Percentiles rank a stretch among this genome's conserved stretches.
Evolutionary conservation across 2,888 invertebrate genomes (phyloP).

Genomic region (Acleris literana): DNA sequence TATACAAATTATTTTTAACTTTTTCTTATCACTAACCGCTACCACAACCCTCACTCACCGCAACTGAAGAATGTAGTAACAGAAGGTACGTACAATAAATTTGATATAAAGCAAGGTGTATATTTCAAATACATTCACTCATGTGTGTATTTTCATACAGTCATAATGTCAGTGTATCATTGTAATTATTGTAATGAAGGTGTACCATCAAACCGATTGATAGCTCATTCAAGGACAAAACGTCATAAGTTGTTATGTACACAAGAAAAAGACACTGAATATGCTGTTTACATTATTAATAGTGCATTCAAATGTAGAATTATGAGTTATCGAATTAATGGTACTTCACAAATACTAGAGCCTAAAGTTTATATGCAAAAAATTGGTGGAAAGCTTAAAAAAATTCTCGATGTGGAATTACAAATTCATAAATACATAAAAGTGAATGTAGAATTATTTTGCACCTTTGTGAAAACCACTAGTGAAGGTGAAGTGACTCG

Average conservation of each 20-base stretch:
- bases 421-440: slow-evolving; percentile 5
- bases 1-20: background rate
- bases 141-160: too few relatives aligned
- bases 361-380: slow-evolving; percentile 9
- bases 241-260: slow-evolving; percentile 30
- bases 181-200: slow-evolving; percentile 4
- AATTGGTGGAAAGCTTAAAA: background rate
- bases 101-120: too few relatives aligned
- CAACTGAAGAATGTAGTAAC: too few relatives aligned
- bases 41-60: too few relatives aligned
- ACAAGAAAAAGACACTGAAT: slow-evolving; percentile 14
- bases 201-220: background rate
- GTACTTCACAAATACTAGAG: slow-evolving; percentile 1
- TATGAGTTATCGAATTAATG: background rate
- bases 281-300: background rate
- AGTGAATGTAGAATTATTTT: slow-evolving; percentile 5
- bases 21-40: background rate
- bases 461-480: background rate
- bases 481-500: slow-evolving; percentile 18
- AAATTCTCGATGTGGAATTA: background rate
- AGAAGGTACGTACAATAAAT: too few relatives aligned
- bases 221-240: slow-evolving; percentile 19
- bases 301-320: slow-evolving; percentile 14
- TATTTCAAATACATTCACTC: too few relatives aligned
- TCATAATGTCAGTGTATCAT: too few relatives aligned